Evolutionary conservation across 2,113 vertebrate genomes (phyloP).

Genomic region (Ciconia boyciana): DNA sequence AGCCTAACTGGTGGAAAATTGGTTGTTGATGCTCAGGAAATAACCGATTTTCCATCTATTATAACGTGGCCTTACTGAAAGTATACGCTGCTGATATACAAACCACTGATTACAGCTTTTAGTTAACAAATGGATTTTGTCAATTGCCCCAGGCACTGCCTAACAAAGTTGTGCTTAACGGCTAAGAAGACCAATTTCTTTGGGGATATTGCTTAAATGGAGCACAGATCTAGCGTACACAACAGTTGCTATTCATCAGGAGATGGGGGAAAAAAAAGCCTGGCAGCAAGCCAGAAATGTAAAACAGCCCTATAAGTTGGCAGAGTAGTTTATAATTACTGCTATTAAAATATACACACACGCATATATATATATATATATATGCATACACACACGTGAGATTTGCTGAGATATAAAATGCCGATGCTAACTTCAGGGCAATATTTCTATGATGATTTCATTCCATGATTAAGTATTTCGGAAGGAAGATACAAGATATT

Average conservation of each 20-base stretch:
- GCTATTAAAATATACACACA: slow-evolving; percentile 70
- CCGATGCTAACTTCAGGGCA: slow-evolving; percentile 53
- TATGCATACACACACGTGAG: slow-evolving; percentile 1
- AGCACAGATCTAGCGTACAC: slow-evolving; percentile 54
- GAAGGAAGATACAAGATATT: slow-evolving; percentile 74
- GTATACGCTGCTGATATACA: slow-evolving; percentile 14
- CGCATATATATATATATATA: rapidly evolving
- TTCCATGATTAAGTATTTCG: slow-evolving; percentile 71
- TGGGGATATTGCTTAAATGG: slow-evolving; percentile 68
- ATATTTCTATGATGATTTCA: slow-evolving; percentile 76
- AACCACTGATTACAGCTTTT: slow-evolving; percentile 69
- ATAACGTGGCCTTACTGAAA: slow-evolving; percentile 50
- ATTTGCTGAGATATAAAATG: slow-evolving; percentile 73
- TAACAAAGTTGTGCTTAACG: slow-evolving; percentile 71
- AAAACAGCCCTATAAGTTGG: slow-evolving; percentile 75
- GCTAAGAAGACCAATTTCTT: slow-evolving; percentile 61
- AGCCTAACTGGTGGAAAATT: slow-evolving; percentile 75
- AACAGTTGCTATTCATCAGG: slow-evolving; percentile 78
- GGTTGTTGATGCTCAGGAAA: slow-evolving; percentile 75
- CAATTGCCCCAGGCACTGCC: slow-evolving; percentile 24
- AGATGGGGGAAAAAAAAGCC: neutral
- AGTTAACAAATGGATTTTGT: slow-evolving; percentile 70
- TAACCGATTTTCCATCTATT: slow-evolving; percentile 76
- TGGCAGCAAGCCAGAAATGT: slow-evolving; percentile 75
- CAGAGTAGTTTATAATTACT: slow-evolving; percentile 78